Evolutionary conservation across 92 coral and sea anemone species (phyloP).

Genomic region (Porites rus): DNA sequence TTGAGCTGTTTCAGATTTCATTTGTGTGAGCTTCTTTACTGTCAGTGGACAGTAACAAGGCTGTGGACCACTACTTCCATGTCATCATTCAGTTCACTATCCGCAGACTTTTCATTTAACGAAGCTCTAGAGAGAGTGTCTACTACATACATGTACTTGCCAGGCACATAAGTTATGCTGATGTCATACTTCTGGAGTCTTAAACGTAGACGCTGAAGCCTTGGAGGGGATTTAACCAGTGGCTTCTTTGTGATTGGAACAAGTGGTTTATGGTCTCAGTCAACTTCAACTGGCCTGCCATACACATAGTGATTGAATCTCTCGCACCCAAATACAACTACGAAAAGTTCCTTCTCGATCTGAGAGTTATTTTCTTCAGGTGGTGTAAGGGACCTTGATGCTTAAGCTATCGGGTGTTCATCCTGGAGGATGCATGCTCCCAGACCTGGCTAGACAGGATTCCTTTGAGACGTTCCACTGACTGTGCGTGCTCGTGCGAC

Average conservation of each 20-base stretch:
- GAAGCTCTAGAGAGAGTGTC: conserved; percentile 8
- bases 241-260: no score
- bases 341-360: conserved; percentile 20
- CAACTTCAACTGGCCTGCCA: no score
- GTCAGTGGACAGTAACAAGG: conserved; percentile 39
- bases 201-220: conserved; percentile 29
- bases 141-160: conserved; percentile 10
- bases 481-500: conserved; percentile 2
- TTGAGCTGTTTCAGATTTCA: conserved; percentile 49
- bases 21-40: conserved; percentile 55
- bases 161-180: conserved; percentile 16
- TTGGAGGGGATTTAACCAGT: background rate
- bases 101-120: background rate
- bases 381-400: conserved; percentile 19
- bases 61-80: conserved; percentile 56
- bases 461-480: conserved; percentile 19
- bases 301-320: no score
- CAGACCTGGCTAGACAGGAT: conserved; percentile 32
- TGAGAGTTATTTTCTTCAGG: conserved; percentile 6
- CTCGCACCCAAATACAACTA: background rate
- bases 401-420: conserved; percentile 21
- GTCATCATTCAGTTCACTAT: conserved; percentile 53
- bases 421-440: conserved; percentile 32
- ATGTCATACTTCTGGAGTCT: conserved; percentile 37
- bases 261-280: no score